phyloP scores from a whole-genome alignment of 2,797 vertebrate species.

The Hoplostethus atlanticus region DNA sequence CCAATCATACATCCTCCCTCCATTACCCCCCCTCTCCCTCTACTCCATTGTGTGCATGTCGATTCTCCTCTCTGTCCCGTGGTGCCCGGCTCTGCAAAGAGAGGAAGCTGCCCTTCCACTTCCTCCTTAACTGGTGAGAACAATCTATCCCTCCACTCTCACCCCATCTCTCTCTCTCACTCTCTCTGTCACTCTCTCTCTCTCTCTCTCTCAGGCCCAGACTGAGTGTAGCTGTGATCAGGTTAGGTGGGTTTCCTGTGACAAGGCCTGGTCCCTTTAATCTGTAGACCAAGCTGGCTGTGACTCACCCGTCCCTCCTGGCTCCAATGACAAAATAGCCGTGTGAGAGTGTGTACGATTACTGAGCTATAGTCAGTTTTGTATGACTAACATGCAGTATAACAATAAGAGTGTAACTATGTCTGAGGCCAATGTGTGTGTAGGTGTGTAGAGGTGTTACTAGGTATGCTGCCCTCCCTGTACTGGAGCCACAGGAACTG shows the following conservation, averaged over 20 bases:
- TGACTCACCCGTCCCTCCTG: slow-evolving; percentile 16
- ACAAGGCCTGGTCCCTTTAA: slow-evolving; percentile 5
- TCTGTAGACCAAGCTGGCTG: slow-evolving; percentile 1
- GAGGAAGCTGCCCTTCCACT: slow-evolving; percentile 82
- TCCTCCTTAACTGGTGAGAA: slow-evolving; percentile 80
- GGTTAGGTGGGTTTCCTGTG: slow-evolving; percentile 42
- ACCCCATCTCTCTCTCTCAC: slow-evolving; percentile 37
- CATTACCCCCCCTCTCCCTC: slow-evolving; percentile 46
- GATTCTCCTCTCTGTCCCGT: slow-evolving; percentile 63
- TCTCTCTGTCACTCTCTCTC: not conserved
- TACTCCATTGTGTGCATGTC: slow-evolving; percentile 70
- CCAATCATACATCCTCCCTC: slow-evolving; percentile 55
- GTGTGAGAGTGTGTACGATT: slow-evolving; percentile 6
- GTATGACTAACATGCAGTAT: not conserved
- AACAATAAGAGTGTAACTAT: too few species aligned
- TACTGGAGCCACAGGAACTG: too few species aligned
- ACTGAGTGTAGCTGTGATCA: slow-evolving; percentile 29
- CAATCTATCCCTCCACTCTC: slow-evolving; percentile 73
- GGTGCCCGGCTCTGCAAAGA: slow-evolving; percentile 51
- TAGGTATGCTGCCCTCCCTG: too few species aligned
- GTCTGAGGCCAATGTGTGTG: too few species aligned
- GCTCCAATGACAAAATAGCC: not conserved
- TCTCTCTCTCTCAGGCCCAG: slow-evolving; percentile 15
- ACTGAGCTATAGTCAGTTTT: not conserved
- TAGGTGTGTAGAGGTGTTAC: too few species aligned